phyloP scores from a whole-genome alignment of 1,140 invertebrate species.

The Arctopsyche grandis region DNA sequence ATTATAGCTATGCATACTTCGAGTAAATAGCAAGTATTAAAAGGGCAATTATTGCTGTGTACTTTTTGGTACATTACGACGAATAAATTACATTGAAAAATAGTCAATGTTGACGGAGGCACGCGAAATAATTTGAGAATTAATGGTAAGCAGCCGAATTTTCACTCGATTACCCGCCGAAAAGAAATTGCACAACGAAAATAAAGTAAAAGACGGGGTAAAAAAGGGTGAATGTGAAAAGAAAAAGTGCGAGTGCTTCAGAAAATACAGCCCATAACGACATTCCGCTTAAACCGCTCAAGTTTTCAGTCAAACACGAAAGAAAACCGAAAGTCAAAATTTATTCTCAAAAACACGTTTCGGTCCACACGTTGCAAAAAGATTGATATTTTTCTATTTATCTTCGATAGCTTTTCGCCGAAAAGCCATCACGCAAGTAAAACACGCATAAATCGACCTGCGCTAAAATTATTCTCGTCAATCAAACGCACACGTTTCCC shows the following conservation, averaged over 20 bases:
- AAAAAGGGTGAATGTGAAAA: neutral
- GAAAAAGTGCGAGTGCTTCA: conserved; percentile 5
- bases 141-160: conserved; percentile 24
- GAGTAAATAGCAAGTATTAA: too few relatives aligned
- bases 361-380: too few relatives aligned
- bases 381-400: too few relatives aligned
- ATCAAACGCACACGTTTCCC: too few relatives aligned
- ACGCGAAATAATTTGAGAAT: conserved; percentile 25
- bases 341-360: too few relatives aligned
- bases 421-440: too few relatives aligned
- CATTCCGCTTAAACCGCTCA: neutral
- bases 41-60: neutral
- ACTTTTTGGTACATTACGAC: neutral
- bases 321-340: neutral
- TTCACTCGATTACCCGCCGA: conserved; percentile 29
- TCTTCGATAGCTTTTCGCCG: too few relatives aligned
- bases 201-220: neutral
- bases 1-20: too few relatives aligned
- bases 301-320: neutral
- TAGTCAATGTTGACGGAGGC: conserved; percentile 3
- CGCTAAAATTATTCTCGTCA: too few relatives aligned
- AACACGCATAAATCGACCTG: too few relatives aligned
- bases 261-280: conserved; percentile 13
- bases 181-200: conserved; percentile 21
- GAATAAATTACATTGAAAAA: conserved; percentile 21